Percentiles rank a stretch among this genome's conserved stretches.
phyloP scores from a whole-genome alignment of 2,113 vertebrate species.

The Pristiophorus japonicus region DNA sequence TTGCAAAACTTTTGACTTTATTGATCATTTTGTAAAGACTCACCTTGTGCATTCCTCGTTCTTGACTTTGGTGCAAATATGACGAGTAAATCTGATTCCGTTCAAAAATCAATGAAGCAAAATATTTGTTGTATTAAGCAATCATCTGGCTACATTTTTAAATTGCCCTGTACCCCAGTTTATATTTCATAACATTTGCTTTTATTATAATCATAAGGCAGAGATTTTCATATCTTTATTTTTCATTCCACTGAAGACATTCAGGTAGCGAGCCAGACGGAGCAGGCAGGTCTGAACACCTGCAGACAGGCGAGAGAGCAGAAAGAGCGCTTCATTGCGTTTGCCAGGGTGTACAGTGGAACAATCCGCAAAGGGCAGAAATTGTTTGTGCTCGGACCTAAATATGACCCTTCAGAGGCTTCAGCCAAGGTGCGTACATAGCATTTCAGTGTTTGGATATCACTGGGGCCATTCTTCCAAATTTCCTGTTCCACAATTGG shows the following conservation, averaged over 20 bases:
- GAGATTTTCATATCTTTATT: constrained; percentile 34
- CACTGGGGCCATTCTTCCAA: not conserved
- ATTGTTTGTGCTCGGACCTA: constrained; percentile 86
- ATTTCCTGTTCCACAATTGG: not conserved
- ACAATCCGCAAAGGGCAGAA: constrained; percentile 67
- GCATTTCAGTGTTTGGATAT: not conserved
- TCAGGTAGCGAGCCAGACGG: constrained; percentile 45
- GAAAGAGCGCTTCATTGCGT: constrained; percentile 78
- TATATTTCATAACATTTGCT: not conserved
- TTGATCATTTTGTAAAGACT: not conserved
- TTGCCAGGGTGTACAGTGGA: constrained; percentile 89
- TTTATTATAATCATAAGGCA: not conserved
- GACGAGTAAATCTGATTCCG: not conserved
- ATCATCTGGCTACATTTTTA: not conserved
- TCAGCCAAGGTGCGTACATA: constrained; percentile 59
- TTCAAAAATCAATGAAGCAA: not conserved
- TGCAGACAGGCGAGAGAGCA: constrained; percentile 49
- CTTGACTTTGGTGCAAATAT: too few species aligned
- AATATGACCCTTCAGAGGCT: constrained; percentile 77
- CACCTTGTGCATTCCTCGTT: not conserved
- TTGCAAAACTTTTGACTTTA: not conserved
- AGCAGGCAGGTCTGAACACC: constrained; percentile 46
- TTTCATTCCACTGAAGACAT: constrained; percentile 46
- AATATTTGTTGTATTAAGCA: not conserved
- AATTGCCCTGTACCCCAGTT: not conserved